Evolutionary conservation across 2,797 vertebrate genomes (phyloP).

Genomic region (Geotrypetes seraphini): DNA sequence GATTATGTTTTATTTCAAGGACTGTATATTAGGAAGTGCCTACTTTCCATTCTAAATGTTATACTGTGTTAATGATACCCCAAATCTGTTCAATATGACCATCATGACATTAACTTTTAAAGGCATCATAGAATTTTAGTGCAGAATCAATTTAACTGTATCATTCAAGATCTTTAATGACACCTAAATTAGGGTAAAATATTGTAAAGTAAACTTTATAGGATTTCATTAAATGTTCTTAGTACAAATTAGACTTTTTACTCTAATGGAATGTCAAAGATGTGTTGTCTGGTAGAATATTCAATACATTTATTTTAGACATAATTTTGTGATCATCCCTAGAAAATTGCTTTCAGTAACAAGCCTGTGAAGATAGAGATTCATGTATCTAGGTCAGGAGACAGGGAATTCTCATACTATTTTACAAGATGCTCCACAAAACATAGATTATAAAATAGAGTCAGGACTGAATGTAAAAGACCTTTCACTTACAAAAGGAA

Average conservation of each 20-base stretch:
- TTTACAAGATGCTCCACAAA: too few species aligned
- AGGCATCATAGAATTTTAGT: slow-evolving; percentile 29
- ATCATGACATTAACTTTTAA: slow-evolving; percentile 9
- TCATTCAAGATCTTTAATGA: slow-evolving; percentile 16
- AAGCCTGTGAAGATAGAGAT: too few species aligned
- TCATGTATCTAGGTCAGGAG: too few species aligned
- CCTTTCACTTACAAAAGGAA: too few species aligned
- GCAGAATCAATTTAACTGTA: slow-evolving; percentile 19
- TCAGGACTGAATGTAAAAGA: too few species aligned
- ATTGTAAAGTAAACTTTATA: slow-evolving; percentile 15
- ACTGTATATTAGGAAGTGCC: not conserved
- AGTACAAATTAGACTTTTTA: not conserved
- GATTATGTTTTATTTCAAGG: slow-evolving; percentile 1
- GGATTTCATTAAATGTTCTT: slow-evolving; percentile 1
- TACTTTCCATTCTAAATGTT: not conserved
- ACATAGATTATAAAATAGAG: too few species aligned
- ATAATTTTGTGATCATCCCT: too few species aligned
- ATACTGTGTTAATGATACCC: slow-evolving; percentile 5
- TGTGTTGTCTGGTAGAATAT: too few species aligned
- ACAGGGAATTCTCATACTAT: too few species aligned
- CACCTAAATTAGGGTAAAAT: slow-evolving; percentile 6
- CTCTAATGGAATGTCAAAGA: too few species aligned
- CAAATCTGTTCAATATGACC: slow-evolving; percentile 20
- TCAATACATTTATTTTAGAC: too few species aligned
- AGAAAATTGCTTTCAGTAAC: too few species aligned